Evolutionary conservation across 2,888 invertebrate species (phyloP).

Genomic region (Emmelina monodactyla): DNA sequence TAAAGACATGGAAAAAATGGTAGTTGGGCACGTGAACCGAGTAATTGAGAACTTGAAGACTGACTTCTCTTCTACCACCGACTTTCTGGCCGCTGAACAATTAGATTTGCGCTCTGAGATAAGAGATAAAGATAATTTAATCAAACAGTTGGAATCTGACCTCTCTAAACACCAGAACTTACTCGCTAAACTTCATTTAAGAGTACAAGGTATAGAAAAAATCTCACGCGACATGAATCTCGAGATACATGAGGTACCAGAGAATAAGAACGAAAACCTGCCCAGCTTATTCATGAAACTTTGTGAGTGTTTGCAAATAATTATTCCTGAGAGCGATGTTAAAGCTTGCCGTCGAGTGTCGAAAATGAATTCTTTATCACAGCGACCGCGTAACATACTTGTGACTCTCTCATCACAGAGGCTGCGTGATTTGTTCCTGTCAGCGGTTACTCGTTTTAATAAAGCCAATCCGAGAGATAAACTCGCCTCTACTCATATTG

Average conservation of each 20-base stretch:
- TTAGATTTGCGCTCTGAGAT: not conserved
- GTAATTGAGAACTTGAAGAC: not conserved
- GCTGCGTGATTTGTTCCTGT: constrained; percentile 7
- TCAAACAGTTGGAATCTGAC: not conserved
- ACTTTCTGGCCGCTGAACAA: not conserved
- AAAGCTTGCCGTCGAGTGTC: constrained; percentile 1
- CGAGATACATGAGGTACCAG: constrained; percentile 2
- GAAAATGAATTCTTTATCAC: not conserved
- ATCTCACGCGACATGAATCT: constrained; percentile 3
- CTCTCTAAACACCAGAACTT: not conserved
- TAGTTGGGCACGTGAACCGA: not conserved
- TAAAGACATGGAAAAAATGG: constrained; percentile 2
- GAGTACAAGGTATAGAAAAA: constrained; percentile 1
- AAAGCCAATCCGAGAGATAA: not conserved
- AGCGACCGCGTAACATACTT: constrained; percentile 2
- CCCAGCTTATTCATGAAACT: not conserved
- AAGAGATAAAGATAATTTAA: not conserved
- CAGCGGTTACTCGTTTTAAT: constrained; percentile 1
- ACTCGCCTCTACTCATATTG: not conserved
- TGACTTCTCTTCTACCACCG: constrained; percentile 2
- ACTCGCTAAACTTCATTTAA: not conserved
- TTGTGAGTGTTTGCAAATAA: not conserved
- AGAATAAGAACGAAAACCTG: not conserved
- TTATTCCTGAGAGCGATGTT: not conserved
- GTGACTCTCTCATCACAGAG: constrained; percentile 5